These are phyloP conservation scores for Pycnonotus jocosus DNA, from an alignment of 2,113 vertebrate genomes.

Conservation along the genomic window DNA sequence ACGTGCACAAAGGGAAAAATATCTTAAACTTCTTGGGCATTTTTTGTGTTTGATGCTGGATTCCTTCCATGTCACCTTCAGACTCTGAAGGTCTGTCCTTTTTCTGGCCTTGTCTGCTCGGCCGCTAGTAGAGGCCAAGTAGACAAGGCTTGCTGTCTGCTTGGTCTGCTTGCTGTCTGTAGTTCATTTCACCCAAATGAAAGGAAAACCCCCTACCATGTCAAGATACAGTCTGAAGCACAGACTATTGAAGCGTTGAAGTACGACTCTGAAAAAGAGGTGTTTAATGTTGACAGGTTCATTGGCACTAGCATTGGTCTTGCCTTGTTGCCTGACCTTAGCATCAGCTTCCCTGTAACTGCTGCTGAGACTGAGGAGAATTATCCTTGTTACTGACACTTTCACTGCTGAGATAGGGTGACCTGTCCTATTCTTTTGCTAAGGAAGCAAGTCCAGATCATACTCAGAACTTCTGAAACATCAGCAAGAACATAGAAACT, in stretches of 20 bases:
- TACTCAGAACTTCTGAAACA: conserved; percentile 24
- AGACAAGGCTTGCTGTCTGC: too few species aligned
- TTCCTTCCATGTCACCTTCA: background rate
- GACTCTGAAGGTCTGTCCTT: background rate
- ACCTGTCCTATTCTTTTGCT: conserved; percentile 2
- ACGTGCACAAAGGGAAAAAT: background rate
- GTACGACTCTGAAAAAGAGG: background rate
- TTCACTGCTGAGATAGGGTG: conserved; percentile 3
- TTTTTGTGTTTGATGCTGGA: background rate
- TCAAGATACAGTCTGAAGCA: background rate
- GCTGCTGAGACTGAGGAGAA: conserved; percentile 7
- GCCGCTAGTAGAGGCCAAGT: background rate
- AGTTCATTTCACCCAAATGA: background rate
- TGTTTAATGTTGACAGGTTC: conserved; percentile 36
- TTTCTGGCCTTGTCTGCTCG: background rate
- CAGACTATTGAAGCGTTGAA: background rate
- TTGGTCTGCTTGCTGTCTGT: too few species aligned
- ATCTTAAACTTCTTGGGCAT: background rate
- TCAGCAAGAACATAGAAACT: background rate
- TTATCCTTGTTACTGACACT: conserved; percentile 24
- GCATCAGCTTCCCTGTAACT: conserved; percentile 12
- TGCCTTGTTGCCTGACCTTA: background rate
- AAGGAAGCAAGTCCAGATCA: background rate
- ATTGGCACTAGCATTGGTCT: background rate
- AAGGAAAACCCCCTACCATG: background rate